Conservation (phyloP, 2,113 vertebrate genomes). For the Cephalopholis sonnerati region DNA sequence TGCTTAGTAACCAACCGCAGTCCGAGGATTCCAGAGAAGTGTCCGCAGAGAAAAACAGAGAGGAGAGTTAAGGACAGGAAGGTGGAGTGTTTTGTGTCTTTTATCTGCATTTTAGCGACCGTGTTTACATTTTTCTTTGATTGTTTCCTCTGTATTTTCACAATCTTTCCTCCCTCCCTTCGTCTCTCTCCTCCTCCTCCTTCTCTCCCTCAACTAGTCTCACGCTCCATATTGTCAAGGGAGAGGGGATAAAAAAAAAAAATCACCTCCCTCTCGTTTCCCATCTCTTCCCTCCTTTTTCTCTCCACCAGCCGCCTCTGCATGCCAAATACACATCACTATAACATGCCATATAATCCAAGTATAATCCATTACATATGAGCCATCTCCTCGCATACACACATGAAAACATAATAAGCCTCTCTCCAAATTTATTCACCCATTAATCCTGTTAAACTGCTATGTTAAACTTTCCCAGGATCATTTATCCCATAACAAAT, state of each 20-base stretch:
- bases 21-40: slow-evolving; percentile 70
- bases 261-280: slow-evolving; percentile 50
- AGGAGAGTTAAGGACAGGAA: slow-evolving; percentile 64
- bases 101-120: slow-evolving; percentile 34
- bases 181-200: neutral
- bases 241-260: slow-evolving; percentile 21
- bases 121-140: slow-evolving; percentile 70
- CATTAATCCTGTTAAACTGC: slow-evolving; percentile 38
- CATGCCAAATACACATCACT: slow-evolving; percentile 16
- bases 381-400: slow-evolving; percentile 10
- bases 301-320: slow-evolving; percentile 5
- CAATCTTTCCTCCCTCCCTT: neutral
- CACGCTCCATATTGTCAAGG: slow-evolving; percentile 63
- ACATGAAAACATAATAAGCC: neutral
- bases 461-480: slow-evolving; percentile 29
- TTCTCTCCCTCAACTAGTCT: slow-evolving; percentile 44
- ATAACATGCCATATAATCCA: slow-evolving; percentile 38
- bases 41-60: slow-evolving; percentile 49
- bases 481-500: neutral
- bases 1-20: slow-evolving; percentile 79
- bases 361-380: slow-evolving; percentile 45
- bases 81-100: slow-evolving; percentile 58
- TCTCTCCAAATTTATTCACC: slow-evolving; percentile 1
- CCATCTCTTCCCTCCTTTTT: slow-evolving; percentile 6
- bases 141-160: slow-evolving; percentile 50